phyloP scores from a whole-genome alignment of 2,113 vertebrate genomes.

The Perca fluviatilis region DNA sequence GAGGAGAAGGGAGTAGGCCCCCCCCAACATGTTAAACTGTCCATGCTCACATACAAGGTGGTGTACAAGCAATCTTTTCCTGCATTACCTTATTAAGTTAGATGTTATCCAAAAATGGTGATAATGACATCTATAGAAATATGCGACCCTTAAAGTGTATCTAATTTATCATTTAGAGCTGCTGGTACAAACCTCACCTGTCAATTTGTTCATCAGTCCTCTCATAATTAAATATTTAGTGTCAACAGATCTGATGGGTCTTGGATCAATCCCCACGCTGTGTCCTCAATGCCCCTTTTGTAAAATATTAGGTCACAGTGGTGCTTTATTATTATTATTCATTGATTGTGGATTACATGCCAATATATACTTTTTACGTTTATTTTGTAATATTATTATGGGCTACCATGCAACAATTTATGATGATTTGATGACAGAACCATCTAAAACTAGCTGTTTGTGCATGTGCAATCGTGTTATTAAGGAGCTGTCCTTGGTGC shows the following conservation, averaged over 20 bases:
- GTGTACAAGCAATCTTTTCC: neutral
- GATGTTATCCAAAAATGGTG: neutral
- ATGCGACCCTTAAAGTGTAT: neutral
- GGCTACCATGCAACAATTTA: neutral
- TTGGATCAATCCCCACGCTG: neutral
- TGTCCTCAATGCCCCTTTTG: neutral
- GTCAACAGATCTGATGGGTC: neutral
- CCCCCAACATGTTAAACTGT: neutral
- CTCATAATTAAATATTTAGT: neutral
- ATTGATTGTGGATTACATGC: neutral
- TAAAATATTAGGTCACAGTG: neutral
- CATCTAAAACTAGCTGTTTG: neutral
- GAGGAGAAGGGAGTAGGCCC: too few relatives aligned
- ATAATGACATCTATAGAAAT: neutral
- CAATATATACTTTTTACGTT: neutral
- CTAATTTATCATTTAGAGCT: neutral
- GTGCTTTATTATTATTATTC: neutral
- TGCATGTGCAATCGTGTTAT: neutral
- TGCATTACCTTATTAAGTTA: too few relatives aligned
- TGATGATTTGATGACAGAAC: neutral
- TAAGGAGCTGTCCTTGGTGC: slow-evolving; percentile 1
- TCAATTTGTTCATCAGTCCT: neutral
- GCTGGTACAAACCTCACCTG: neutral
- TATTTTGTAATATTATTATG: neutral
- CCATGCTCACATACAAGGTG: neutral